A percentile compares a stretch with the other conserved stretches of the same genome.
Conservation (phyloP, 2,113 vertebrate genomes). For the Astatoreochromis straeleni region DNA sequence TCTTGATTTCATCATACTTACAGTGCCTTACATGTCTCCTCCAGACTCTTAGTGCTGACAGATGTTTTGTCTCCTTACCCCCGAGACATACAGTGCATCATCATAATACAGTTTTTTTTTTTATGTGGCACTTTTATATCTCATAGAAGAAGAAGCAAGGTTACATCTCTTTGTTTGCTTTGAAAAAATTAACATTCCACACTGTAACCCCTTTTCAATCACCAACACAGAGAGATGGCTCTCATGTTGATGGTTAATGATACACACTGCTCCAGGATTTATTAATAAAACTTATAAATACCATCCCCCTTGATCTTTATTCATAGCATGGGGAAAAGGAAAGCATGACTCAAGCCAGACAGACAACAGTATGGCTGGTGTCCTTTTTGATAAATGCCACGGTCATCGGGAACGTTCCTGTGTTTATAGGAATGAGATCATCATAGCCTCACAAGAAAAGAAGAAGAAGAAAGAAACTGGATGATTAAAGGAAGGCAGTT, state of each 20-base stretch:
- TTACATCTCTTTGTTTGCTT: neutral
- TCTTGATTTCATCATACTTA: slow-evolving; percentile 55
- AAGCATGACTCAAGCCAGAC: neutral
- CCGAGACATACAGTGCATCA: neutral
- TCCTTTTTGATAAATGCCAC: neutral
- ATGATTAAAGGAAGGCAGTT: neutral
- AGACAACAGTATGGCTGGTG: neutral
- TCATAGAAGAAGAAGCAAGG: neutral
- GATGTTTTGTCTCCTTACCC: neutral
- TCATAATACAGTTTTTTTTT: neutral
- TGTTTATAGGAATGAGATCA: slow-evolving; percentile 12
- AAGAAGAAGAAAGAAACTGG: neutral
- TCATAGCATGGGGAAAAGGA: neutral
- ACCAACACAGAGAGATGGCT: neutral
- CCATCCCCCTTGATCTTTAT: slow-evolving; percentile 4
- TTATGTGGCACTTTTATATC: neutral
- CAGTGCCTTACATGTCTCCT: slow-evolving; percentile 4
- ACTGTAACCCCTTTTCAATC: neutral
- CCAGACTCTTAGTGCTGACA: neutral
- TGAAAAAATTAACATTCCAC: neutral
- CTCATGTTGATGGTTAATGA: slow-evolving; percentile 6
- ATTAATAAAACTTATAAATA: slow-evolving; percentile 15
- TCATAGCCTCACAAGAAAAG: neutral
- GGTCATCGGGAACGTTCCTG: neutral
- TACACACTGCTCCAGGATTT: neutral